A percentile compares a stretch with the other conserved stretches of the same genome.
Evolutionary conservation across 2,113 vertebrate species (phyloP).

Genomic region (Scophthalmus maximus): DNA sequence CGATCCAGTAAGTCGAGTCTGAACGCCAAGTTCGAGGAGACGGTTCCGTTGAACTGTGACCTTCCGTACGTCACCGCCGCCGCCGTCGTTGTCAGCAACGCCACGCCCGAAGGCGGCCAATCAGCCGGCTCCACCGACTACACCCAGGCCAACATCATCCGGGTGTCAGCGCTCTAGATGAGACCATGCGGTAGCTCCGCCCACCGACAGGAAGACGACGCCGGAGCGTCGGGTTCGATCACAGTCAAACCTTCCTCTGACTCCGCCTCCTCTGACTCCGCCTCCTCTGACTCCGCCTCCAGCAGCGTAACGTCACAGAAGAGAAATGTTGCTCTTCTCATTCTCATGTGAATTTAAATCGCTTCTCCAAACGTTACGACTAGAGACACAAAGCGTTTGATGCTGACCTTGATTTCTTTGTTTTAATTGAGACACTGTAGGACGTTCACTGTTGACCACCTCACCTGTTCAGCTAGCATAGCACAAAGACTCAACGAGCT

Average conservation of each 20-base stretch:
- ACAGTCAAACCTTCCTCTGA: too few species aligned
- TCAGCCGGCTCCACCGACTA: constrained; percentile 85
- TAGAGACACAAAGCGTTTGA: too few species aligned
- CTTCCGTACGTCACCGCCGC: constrained; percentile 91
- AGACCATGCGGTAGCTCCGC: too few species aligned
- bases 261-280: too few species aligned
- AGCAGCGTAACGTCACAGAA: not conserved
- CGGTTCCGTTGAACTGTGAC: constrained; percentile 92
- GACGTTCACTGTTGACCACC: not conserved
- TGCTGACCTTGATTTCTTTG: not conserved
- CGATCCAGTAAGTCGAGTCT: constrained; percentile 90
- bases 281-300: not conserved
- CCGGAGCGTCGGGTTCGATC: too few species aligned
- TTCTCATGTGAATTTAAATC: too few species aligned
- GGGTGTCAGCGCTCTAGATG: constrained; percentile 93
- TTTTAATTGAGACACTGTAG: not conserved
- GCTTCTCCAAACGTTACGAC: too few species aligned
- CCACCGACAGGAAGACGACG: not conserved
- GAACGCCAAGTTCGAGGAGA: constrained; percentile 94
- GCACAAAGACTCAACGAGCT: too few species aligned
- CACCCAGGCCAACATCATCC: constrained; percentile 90
- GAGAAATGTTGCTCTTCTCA: too few species aligned
- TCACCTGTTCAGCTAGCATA: not conserved
- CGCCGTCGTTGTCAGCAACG: constrained; percentile 84
- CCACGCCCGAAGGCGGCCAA: constrained; percentile 79